Base-by-base conservation (phyloP, 2,888 invertebrate genomes). In the Acanthosoma haemorrhoidale region DNA sequence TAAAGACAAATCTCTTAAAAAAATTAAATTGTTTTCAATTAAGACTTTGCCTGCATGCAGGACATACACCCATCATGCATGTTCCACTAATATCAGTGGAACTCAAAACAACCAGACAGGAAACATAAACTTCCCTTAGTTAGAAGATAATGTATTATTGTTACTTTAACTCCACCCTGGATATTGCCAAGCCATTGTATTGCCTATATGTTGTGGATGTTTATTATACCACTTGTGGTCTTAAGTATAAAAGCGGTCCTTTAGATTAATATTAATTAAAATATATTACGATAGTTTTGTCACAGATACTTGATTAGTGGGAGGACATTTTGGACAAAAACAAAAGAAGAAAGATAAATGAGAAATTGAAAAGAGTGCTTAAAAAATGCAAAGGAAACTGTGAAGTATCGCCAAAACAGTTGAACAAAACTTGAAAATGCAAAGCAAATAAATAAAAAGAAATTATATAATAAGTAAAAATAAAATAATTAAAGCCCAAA, bases 391-490 rank as follows among this genome's bases (percentile, higher is more conserved):
- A n/a, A n/a, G n/a, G n/a, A 51, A 43, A 21, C 1, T 11, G 41
- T 61, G 25, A 38, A 36, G 16, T n/a, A 1, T 21, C 36, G 21
- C 18, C n/a, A 25, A 18, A 41, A 29, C 64, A 64, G 64, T 41
- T 64, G 64, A 64, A 64, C 64, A 64, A 64, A 64, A 64, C 64
- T 64, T 41, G 5, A 25, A 29, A 64, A 64, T 39, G 39, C 39
- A 64, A 64, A 64, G 64, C 64, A 64, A 36, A 29, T 59, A 59
- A 31, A 59, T 59, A 36, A 64, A 64, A 38, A 64, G 29, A 41
- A 39, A 36, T 21, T 18, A 64, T 39, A 64, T 41, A 15, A 39
- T 21, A 39, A 64, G 34, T 25, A 18, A 64, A 41, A 64, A 64
- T 38, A 36, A 64, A 41, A 64, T 39, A 59, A 64, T 39, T 15